Percentiles rank a stretch among this genome's conserved stretches.
Evolutionary conservation across 2,113 vertebrate genomes (phyloP).

Genomic region (Dasypus novemcinctus): DNA sequence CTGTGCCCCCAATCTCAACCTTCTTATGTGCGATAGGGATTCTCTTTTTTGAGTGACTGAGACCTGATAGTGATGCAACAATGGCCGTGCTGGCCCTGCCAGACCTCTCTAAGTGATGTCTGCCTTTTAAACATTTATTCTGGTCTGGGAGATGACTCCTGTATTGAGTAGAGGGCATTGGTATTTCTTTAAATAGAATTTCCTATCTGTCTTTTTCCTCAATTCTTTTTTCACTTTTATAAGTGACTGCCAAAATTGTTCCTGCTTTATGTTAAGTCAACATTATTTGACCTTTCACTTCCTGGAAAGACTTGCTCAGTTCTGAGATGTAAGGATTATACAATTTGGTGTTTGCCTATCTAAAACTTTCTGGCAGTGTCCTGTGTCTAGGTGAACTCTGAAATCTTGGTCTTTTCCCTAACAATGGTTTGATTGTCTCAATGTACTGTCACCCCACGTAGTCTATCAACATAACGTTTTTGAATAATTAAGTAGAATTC

Average conservation of each 20-base stretch:
- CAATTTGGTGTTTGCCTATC: not conserved
- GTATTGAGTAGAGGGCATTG: not conserved
- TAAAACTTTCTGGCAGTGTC: not conserved
- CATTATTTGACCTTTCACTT: constrained; percentile 10
- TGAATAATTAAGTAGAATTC: not conserved
- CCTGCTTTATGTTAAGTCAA: constrained; percentile 57
- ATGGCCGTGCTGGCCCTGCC: not conserved
- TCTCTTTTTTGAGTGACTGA: constrained; percentile 37
- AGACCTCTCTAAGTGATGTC: not conserved
- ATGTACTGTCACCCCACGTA: not conserved
- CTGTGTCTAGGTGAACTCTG: not conserved
- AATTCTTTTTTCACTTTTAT: constrained; percentile 1
- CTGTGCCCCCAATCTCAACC: not conserved
- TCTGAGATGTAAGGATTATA: not conserved
- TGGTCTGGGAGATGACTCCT: not conserved
- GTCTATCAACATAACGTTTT: not conserved
- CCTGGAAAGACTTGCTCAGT: constrained; percentile 33
- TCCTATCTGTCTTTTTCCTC: not conserved
- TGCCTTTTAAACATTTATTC: constrained; percentile 20
- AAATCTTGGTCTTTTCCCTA: not conserved
- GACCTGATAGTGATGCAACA: constrained; percentile 27
- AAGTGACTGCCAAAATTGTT: constrained; percentile 34
- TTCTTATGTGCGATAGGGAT: constrained; percentile 1
- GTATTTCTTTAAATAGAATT: constrained; percentile 62
- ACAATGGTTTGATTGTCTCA: not conserved